Conservation (phyloP, 2,888 invertebrate species). For the Phlogophora meticulosa region DNA sequence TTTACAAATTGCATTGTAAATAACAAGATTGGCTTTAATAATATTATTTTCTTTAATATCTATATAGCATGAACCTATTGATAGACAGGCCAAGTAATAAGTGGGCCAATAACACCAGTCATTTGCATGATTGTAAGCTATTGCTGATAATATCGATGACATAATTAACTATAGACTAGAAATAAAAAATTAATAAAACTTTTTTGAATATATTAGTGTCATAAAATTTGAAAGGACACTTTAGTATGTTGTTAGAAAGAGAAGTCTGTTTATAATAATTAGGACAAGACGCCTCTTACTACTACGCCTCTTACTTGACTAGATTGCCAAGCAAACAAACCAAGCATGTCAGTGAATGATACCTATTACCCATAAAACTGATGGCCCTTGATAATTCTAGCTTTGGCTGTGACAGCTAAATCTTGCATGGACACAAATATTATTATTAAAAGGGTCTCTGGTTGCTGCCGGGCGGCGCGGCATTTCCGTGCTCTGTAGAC, state of each 20-base stretch:
- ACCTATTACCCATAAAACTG: too few relatives aligned
- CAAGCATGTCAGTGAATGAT: too few relatives aligned
- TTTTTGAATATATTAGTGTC: neutral
- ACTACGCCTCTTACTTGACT: too few relatives aligned
- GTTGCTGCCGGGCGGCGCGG: too few relatives aligned
- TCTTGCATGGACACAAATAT: too few relatives aligned
- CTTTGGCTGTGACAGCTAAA: too few relatives aligned
- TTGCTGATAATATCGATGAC: conserved; percentile 37
- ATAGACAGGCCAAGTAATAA: conserved; percentile 71
- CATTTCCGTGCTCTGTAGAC: too few relatives aligned
- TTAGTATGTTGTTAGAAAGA: neutral
- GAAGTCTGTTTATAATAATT: neutral
- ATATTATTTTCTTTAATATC: conserved; percentile 42
- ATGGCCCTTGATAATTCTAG: too few relatives aligned
- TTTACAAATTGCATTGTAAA: conserved; percentile 44
- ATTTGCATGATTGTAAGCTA: conserved; percentile 64
- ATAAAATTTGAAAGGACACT: neutral
- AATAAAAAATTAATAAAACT: conserved; percentile 8
- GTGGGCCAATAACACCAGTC: conserved; percentile 77
- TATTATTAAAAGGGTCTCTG: too few relatives aligned
- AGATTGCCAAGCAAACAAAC: too few relatives aligned
- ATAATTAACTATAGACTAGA: conserved; percentile 4
- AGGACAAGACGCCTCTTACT: too few relatives aligned
- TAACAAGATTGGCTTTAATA: conserved; percentile 33
- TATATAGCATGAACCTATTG: conserved; percentile 63